A percentile compares a stretch with the other conserved stretches of the same genome.
phyloP scores from a whole-genome alignment of 2,888 invertebrate species.

The Cremastobaeus sp. region DNA sequence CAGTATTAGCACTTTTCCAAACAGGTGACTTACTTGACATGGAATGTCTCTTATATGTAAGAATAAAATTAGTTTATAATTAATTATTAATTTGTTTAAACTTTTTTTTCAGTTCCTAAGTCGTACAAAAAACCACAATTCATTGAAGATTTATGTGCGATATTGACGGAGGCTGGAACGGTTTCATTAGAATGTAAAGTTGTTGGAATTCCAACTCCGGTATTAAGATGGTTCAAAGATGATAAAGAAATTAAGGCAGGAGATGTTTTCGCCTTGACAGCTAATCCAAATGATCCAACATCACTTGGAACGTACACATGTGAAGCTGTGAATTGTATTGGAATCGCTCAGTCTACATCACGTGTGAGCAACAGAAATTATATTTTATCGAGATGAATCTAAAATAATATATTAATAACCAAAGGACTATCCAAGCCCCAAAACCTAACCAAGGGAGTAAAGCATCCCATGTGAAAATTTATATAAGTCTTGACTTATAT shows the following conservation, averaged over 20 bases:
- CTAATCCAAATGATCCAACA: constrained; percentile 90
- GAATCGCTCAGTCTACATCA: constrained; percentile 89
- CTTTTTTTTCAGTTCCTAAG: constrained; percentile 85
- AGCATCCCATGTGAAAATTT: too few relatives aligned
- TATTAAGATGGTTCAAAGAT: constrained; percentile 89
- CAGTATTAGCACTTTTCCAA: too few relatives aligned
- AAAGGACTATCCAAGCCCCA: too few relatives aligned
- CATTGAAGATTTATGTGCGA: constrained; percentile 88
- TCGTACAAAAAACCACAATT: constrained; percentile 93
- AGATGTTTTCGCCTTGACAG: constrained; percentile 91
- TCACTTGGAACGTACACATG: constrained; percentile 93
- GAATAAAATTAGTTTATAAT: too few relatives aligned
- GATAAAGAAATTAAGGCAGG: constrained; percentile 92
- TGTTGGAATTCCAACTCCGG: constrained; percentile 92
- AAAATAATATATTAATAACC: not conserved
- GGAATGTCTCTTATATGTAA: too few relatives aligned
- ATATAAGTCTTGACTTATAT: too few relatives aligned
- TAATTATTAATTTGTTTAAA: too few relatives aligned
- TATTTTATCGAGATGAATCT: not conserved
- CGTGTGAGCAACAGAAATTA: constrained; percentile 77
- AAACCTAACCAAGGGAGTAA: too few relatives aligned
- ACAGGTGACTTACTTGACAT: too few relatives aligned
- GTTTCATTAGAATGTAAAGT: constrained; percentile 95
- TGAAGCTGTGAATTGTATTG: constrained; percentile 94
- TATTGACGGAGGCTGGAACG: constrained; percentile 91